Conservation (phyloP, 2,113 vertebrate species). For the Sorex araneus region DNA sequence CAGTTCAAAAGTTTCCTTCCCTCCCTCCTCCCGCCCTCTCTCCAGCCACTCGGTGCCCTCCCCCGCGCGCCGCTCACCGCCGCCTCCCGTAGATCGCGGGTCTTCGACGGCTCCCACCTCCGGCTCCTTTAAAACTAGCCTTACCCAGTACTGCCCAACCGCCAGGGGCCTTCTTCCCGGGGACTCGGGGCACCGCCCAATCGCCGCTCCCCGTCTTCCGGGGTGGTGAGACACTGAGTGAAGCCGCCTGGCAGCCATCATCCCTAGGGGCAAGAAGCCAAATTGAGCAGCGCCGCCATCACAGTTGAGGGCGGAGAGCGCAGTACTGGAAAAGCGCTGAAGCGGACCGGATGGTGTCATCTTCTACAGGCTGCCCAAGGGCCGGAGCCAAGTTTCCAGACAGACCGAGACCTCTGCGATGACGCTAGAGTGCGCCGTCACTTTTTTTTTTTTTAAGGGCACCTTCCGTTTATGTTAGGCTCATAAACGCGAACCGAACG, state of each 20-base stretch:
- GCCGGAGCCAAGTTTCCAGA: slow-evolving; percentile 7
- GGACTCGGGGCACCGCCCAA: slow-evolving; percentile 74
- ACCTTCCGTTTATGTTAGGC: slow-evolving; percentile 57
- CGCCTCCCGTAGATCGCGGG: slow-evolving; percentile 75
- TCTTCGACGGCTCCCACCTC: slow-evolving; percentile 73
- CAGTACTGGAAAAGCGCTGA: not conserved
- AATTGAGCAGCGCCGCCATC: slow-evolving; percentile 43
- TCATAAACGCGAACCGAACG: slow-evolving; percentile 46
- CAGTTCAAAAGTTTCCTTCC: slow-evolving; percentile 49
- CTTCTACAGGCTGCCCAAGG: not conserved
- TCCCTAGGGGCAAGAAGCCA: slow-evolving; percentile 66
- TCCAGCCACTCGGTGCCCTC: slow-evolving; percentile 50
- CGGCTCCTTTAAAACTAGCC: slow-evolving; percentile 81
- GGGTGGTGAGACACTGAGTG: slow-evolving; percentile 67
- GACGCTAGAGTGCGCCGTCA: slow-evolving; percentile 50
- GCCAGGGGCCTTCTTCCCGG: slow-evolving; percentile 70
- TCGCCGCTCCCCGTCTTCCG: slow-evolving; percentile 76
- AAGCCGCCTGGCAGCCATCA: slow-evolving; percentile 77
- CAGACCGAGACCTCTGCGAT: not conserved
- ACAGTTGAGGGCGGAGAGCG: slow-evolving; percentile 54
- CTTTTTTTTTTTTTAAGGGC: slow-evolving; percentile 64
- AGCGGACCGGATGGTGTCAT: not conserved
- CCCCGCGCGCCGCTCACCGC: slow-evolving; percentile 77
- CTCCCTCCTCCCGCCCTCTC: slow-evolving; percentile 55
- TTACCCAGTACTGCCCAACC: slow-evolving; percentile 74